Evolutionary conservation across 2,888 invertebrate genomes (phyloP), one percentile per base, ranked within the genome.

Genomic region (Sphinx pinastri): DNA sequence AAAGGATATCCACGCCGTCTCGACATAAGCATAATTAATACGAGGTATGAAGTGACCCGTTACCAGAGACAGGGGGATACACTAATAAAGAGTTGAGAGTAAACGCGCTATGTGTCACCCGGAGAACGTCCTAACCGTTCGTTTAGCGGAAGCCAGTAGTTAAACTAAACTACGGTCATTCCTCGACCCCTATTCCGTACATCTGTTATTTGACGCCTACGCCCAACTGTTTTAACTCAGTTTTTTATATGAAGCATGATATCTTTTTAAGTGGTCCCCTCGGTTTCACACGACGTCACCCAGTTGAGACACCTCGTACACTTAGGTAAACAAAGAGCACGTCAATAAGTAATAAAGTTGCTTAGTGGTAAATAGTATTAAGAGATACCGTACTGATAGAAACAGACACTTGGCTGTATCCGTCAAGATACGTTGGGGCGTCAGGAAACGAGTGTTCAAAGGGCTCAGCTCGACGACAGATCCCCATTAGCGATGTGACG

Each of bases 111-210:
- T 80, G 82, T 85, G 87, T 85, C 88, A 81, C 79, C 82, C 80
- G 78, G 74, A 75, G 78, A 76, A 70, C 75, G 71, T 72, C 74
- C 77, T 81, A 81, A 83, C 82, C 81, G 80, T 74, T 80, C 81
- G 80, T 84, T 85, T 84, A 82, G 80, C 93, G 93, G 93, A 93
- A 92, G 92, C 89, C 78, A 81, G 84, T 87, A 91, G 92, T 93
- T 93, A 91, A 88, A 89, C 86, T 86, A 86, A 90, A 89, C 87
- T 86, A 85, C 89, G 90, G 92, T 91, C 91, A 92, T 85, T 85
- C 83, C 83, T 81, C 86, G 88, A 84, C 88, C 89, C 86, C 85
- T 82, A 79, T 80, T 79, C 78, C 76, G 74, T 79, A 79, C 88
- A 88, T 86, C 86, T 88, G 87, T 87, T 86, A 82, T 77, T 81